Base-by-base conservation (phyloP, 2,797 vertebrate genomes). In the Sebastes baramenuke region DNA sequence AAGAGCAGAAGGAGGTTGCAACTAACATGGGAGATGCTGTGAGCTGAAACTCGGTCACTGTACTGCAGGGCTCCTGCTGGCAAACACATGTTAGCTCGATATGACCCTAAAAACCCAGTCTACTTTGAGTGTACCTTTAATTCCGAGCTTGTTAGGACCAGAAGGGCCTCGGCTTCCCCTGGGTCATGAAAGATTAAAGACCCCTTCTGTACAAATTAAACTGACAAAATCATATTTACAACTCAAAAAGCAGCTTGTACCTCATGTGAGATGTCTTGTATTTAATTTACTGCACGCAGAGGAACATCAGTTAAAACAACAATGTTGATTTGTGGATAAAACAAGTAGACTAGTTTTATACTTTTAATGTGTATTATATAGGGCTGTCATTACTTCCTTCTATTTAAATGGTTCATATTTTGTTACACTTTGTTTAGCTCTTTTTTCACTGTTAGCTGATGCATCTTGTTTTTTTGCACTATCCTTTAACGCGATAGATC, bases 151-250 rank as follows among this genome's bases (percentile, higher is more conserved):
- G 67, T 86, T 82, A 76, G 66, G 76, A 86, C 79, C 80, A 87
- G 62, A 87, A 89, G 82, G 82, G 83, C 68, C 61, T 84, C 60
- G 13, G 59, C 36, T 65, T 88, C 90, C 78, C 79, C 42, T n/a
- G 87, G 80, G 88, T 92, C 83, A 92, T 87, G 59, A 92, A 94
- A 93, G 84, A 92, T 92, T 93, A 80, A 94, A 92, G 61, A 73
- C 16, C 62, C 64, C 83, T 87, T 83, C 80, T 83, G 82, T 74
- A 80, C 70, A 84, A 87, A 90, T 88, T 76, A 83, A 86, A 83
- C 73, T 4, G 59, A 87, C 85, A 88, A 91, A 87, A 88, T 89
- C 81, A 79, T 82, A 66, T 83, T 85, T 76, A 80, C 69, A 42
- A 67, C 79, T 72, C 29, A 64, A 85, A 88, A 88, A 88, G 81